Conservation (phyloP, 2,888 invertebrate species). For the Plagodis dolabraria region DNA sequence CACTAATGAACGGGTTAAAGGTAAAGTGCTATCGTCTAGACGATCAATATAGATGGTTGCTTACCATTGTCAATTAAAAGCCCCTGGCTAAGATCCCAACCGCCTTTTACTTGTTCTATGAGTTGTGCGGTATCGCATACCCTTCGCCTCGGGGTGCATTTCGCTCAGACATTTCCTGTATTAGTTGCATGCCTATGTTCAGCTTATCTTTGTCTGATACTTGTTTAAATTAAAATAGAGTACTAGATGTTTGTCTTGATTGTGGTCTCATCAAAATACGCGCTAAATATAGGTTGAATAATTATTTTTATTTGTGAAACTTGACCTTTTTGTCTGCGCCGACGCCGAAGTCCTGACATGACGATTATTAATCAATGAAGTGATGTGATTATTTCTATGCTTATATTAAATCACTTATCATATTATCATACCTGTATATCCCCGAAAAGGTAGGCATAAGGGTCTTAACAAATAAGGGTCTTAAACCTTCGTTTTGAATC, state of each 20-base stretch:
- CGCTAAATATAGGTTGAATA: too few species aligned
- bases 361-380: too few species aligned
- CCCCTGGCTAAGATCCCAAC: constrained; percentile 69
- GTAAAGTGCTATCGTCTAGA: constrained; percentile 61
- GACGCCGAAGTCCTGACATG: too few species aligned
- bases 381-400: too few species aligned
- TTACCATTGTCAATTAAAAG: constrained; percentile 80
- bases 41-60: constrained; percentile 65
- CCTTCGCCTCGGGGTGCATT: constrained; percentile 74
- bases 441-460: too few species aligned
- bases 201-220: constrained; percentile 67
- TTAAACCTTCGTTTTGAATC: too few species aligned
- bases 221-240: constrained; percentile 74
- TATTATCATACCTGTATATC: too few species aligned
- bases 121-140: constrained; percentile 71
- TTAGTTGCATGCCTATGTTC: constrained; percentile 67
- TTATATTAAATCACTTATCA: too few species aligned
- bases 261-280: constrained; percentile 16
- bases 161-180: constrained; percentile 78
- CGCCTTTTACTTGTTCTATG: constrained; percentile 78
- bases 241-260: constrained; percentile 38
- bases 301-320: too few species aligned
- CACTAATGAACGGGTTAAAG: constrained; percentile 67
- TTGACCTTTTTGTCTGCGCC: too few species aligned
- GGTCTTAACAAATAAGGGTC: too few species aligned